Percentiles rank a stretch among this genome's conserved stretches.
Conservation (phyloP, 2,888 invertebrate genomes). For the Drosophila demipolita region DNA sequence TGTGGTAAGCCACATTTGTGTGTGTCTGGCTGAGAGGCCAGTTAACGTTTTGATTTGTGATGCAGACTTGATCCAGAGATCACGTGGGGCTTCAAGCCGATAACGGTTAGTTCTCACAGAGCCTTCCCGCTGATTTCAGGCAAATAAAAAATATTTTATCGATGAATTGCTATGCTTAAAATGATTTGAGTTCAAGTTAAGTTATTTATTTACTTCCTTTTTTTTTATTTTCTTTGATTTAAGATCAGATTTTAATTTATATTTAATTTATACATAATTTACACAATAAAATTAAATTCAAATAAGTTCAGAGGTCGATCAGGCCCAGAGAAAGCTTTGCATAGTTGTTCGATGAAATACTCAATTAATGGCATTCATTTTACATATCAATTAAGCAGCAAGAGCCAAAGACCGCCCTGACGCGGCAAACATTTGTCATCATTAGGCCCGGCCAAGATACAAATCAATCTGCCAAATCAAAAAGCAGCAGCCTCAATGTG, state of each 20-base stretch:
- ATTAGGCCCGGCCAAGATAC: slow-evolving; percentile 72
- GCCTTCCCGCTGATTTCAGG: slow-evolving; percentile 46
- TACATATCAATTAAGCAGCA: slow-evolving; percentile 64
- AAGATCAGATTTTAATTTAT: too few species aligned
- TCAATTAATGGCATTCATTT: slow-evolving; percentile 54
- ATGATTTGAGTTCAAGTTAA: background rate
- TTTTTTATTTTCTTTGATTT: too few species aligned
- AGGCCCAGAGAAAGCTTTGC: slow-evolving; percentile 44
- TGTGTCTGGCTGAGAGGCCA: slow-evolving; percentile 11
- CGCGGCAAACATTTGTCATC: slow-evolving; percentile 70
- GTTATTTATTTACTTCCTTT: background rate
- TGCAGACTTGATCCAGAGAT: slow-evolving; percentile 34
- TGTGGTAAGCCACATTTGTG: slow-evolving; percentile 38
- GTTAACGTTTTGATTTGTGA: slow-evolving; percentile 54
- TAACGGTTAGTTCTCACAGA: slow-evolving; percentile 47
- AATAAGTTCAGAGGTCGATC: slow-evolving; percentile 16
- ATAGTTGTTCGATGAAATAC: slow-evolving; percentile 30
- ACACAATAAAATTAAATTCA: slow-evolving; percentile 11
- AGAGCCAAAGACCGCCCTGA: slow-evolving; percentile 56
- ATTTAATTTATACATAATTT: too few species aligned
- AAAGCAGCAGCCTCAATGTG: slow-evolving; percentile 17
- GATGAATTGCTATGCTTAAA: slow-evolving; percentile 10
- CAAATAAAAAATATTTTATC: slow-evolving; percentile 11
- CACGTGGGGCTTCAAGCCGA: slow-evolving; percentile 42
- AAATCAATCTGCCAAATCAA: slow-evolving; percentile 72